Evolutionary conservation across 2,797 vertebrate genomes (phyloP), one percentile per base, ranked within the genome.

Genomic region (Bovichtus diacanthus): DNA sequence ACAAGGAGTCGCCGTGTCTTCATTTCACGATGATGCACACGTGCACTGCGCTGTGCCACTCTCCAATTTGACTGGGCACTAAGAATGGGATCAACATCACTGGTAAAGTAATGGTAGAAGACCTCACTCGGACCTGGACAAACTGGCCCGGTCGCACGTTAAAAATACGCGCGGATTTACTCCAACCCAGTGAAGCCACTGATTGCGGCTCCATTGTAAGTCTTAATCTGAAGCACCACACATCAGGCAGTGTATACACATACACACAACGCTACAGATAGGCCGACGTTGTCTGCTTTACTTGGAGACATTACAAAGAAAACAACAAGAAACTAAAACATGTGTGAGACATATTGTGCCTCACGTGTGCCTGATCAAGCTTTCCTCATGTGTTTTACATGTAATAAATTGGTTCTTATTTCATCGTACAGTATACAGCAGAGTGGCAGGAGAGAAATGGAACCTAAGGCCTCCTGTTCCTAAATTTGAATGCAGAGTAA

Each of bases 261-360:
- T 31, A 34, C 31, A 31, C 31, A 34, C 7, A 31, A n/a, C n/a
- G n/a, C n/a, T n/a, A 11, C 47, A 59, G 12, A 18, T 6, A 1
- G 50, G n/a, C 59, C 21, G 27, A 53, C 49, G 47, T 70, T 12
- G 39, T 50, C 34, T 27, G 67, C 60, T 54, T 62, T 49, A 60
- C 70, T 70, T 54, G 41, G 70, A 65, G 72, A 12, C 16, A 9
- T 66, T 44, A 69, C 67, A 67, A 58, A 55, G 61, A 44, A 59
- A 9, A 44, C 18, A 61, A 47, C 53, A 74, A 8, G 38, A 58
- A 74, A 46, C 58, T 58, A 8, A 66, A 80, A 60, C 56, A 64
- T 21, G 43, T 82, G 64, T 58, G 55, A 66, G 39, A 64, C 80
- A 75, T 9, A 51, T 51, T 51, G 39, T n/a, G 55, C 21, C 19